A percentile compares a stretch with the other conserved stretches of the same genome.
Conservation (phyloP, 2,113 vertebrate species). For the Neogobius melanostomus region DNA sequence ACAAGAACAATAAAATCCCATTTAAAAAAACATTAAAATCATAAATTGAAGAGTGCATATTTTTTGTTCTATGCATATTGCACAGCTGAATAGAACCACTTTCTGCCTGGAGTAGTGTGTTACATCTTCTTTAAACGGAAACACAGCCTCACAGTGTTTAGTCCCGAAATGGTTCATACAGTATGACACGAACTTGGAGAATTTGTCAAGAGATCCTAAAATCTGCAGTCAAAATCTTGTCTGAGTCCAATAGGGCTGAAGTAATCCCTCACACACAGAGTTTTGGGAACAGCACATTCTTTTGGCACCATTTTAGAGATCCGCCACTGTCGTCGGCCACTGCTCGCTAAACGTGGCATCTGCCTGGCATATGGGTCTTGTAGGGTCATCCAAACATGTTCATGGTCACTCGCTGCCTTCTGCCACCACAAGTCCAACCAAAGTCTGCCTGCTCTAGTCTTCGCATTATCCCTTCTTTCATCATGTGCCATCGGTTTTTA, state of each 20-base stretch:
- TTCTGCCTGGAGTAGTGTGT: too few relatives aligned
- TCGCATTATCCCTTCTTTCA: not conserved
- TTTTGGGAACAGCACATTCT: constrained; percentile 17
- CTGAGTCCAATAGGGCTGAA: constrained; percentile 2
- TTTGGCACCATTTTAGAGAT: constrained; percentile 10
- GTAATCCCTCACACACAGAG: constrained; percentile 1
- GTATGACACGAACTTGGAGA: too few relatives aligned
- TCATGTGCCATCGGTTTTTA: not conserved
- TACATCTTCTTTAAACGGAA: too few relatives aligned
- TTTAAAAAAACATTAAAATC: too few relatives aligned
- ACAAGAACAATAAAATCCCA: too few relatives aligned
- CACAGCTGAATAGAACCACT: too few relatives aligned
- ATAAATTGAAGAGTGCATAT: too few relatives aligned
- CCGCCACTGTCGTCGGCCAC: constrained; percentile 42
- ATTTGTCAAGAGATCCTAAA: not conserved
- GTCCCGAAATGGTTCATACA: too few relatives aligned
- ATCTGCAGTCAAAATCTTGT: constrained; percentile 2
- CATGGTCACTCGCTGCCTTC: constrained; percentile 44
- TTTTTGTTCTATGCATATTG: too few relatives aligned
- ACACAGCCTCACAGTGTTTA: too few relatives aligned
- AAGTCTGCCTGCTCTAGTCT: not conserved
- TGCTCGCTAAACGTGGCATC: constrained; percentile 59
- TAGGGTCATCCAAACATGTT: constrained; percentile 62
- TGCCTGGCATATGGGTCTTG: constrained; percentile 69
- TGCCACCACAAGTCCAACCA: constrained; percentile 26